Evolutionary conservation across 1,140 invertebrate genomes (phyloP).

Genomic region (Drosophila dunni): DNA sequence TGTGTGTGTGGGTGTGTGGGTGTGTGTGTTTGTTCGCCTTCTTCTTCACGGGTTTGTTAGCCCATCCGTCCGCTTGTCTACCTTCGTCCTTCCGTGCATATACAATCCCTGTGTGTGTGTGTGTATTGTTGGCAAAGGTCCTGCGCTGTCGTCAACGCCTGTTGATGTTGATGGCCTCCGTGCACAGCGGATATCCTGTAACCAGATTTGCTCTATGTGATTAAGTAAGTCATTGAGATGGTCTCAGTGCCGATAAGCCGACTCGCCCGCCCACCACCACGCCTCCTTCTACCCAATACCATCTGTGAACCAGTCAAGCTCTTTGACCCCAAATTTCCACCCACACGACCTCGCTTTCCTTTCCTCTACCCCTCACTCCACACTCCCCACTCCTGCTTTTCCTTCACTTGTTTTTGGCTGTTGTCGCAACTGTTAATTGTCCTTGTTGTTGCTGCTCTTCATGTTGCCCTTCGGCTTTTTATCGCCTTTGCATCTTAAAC

Average conservation of each 20-base stretch:
- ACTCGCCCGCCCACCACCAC: conserved; percentile 40
- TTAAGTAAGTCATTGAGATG: conserved; percentile 82
- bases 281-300: not conserved
- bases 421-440: conserved; percentile 63
- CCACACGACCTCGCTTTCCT: conserved; percentile 14
- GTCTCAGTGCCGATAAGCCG: conserved; percentile 71
- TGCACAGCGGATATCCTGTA: conserved; percentile 75
- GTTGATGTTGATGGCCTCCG: conserved; percentile 58
- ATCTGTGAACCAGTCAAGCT: conserved; percentile 2
- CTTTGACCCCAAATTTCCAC: conserved; percentile 30
- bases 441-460: conserved; percentile 49
- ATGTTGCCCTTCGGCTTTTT: conserved; percentile 59
- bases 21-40: no score
- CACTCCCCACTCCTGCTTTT: not conserved
- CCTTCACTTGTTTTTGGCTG: conserved; percentile 10
- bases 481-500: conserved; percentile 71
- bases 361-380: not conserved
- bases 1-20: no score
- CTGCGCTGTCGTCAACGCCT: conserved; percentile 49
- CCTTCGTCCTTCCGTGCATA: conserved; percentile 21
- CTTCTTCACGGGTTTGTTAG: conserved; percentile 31
- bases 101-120: not conserved
- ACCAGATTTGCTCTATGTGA: conserved; percentile 81
- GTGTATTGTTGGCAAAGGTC: conserved; percentile 43
- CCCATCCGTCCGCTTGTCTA: conserved; percentile 14